Evolutionary conservation across 2,113 vertebrate genomes (phyloP).

Genomic region (Chaetodon auriga): DNA sequence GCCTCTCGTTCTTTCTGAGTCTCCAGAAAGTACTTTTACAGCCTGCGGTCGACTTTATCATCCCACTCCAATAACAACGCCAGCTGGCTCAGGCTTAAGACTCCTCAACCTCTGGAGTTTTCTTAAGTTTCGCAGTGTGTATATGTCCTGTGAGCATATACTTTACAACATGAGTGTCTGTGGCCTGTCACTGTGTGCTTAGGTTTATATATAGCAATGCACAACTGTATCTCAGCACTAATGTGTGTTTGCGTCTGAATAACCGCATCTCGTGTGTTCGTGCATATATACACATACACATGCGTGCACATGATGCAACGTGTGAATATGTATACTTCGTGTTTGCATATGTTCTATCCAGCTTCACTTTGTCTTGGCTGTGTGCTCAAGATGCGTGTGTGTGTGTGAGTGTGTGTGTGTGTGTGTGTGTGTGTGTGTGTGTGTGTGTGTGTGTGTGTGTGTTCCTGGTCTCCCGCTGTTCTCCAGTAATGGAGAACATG

Average conservation of each 20-base stretch:
- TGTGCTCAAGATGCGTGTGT: conserved; percentile 14
- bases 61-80: conserved; percentile 40
- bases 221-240: neutral
- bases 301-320: neutral
- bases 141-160: neutral
- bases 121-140: conserved; percentile 21
- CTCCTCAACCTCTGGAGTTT: conserved; percentile 14
- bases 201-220: neutral
- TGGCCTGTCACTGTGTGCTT: neutral
- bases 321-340: neutral
- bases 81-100: conserved; percentile 3
- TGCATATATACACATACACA: neutral
- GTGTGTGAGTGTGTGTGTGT: neutral
- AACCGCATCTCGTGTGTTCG: neutral
- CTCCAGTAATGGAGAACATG: conserved; percentile 76
- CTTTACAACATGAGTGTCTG: neutral
- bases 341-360: neutral
- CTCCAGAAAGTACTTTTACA: conserved; percentile 28
- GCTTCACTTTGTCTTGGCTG: neutral
- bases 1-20: neutral
- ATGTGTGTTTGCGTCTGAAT: neutral
- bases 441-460: conserved; percentile 11
- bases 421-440: conserved; percentile 13
- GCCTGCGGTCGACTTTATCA: conserved; percentile 25
- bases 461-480: conserved; percentile 50